Conservation (phyloP, 2,113 vertebrate genomes). For the Siphamia tubifer region DNA sequence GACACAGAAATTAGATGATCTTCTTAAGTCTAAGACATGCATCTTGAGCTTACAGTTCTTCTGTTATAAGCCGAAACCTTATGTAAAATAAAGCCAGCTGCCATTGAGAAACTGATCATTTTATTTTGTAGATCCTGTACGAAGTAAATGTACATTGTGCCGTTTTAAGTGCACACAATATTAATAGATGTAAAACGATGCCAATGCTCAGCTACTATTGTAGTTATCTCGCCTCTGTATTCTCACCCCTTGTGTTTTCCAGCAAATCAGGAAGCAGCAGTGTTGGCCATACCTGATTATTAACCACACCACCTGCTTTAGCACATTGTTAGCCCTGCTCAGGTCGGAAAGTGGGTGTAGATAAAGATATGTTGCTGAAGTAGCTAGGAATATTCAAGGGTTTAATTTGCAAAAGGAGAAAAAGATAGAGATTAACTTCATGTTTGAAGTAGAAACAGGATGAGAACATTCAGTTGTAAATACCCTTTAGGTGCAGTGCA, state of each 20-base stretch:
- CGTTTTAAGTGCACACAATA: neutral
- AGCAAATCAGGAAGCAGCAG: neutral
- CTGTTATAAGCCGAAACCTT: too few relatives aligned
- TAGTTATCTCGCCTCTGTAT: neutral
- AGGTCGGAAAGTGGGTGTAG: slow-evolving; percentile 6
- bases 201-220: neutral
- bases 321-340: slow-evolving; percentile 11
- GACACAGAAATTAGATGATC: too few relatives aligned
- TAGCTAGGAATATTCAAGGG: slow-evolving; percentile 16
- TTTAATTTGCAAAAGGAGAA: slow-evolving; percentile 22
- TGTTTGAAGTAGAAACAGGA: too few relatives aligned
- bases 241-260: neutral
- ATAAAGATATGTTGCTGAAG: neutral
- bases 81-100: slow-evolving; percentile 10
- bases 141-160: neutral
- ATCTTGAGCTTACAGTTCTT: too few relatives aligned
- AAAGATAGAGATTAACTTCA: neutral
- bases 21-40: too few relatives aligned
- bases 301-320: slow-evolving; percentile 18
- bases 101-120: neutral
- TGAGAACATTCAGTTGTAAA: too few relatives aligned
- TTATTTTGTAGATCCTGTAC: slow-evolving; percentile 21
- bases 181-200: slow-evolving; percentile 2
- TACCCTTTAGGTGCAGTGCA: too few relatives aligned
- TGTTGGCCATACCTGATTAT: slow-evolving; percentile 20